Base-by-base conservation (phyloP, 2,888 invertebrate species). In the Ochlodes sylvanus region DNA sequence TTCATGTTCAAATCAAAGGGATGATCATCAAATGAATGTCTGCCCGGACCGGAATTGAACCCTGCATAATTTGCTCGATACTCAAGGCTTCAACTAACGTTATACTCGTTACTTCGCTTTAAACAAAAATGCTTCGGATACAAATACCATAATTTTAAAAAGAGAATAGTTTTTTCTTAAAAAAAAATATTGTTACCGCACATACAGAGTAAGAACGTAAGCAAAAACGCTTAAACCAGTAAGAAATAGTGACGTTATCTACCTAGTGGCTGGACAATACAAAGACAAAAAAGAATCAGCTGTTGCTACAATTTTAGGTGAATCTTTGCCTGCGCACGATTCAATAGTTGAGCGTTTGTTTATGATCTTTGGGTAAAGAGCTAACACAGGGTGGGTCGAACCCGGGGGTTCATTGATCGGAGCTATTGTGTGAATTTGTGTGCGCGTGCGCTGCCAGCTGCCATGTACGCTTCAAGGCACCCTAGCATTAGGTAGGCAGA, bases 401-500 rank as follows among this genome's bases (percentile, higher is more conserved):
- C 54, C 44, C 81, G 82, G 75, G 90, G 82, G 92, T 91, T 93
- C 92, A 92, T 88, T 89, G 92, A 84, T 90, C 92, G 90, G 79
- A 73, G 76, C 82, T 80, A 88, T 90, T 90, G 91, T 90, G 27
- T 54, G 54, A 54, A 54, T 54, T 54, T 14, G n/a, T 54, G 77
- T 85, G 87, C 92, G 91, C 91, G 90, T 89, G 91, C 92, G 89
- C 70, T 74, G 89, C 80, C 91, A 92, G 92, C 92, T 92, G 92
- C 84, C 74, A 77, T 73, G 74, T 60, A 42, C 52, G 79, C 84
- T 15, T n/a, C 44, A 19, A 50, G 50, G 50, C 82, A 85, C 84
- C 82, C 82, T 78, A 75, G 78, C 76, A 71, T 76, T 75, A 76
- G 79, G 81, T 82, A 79, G 79, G 87, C 90, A 90, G 90, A 89